Base-by-base conservation (phyloP, 2,113 vertebrate genomes). In the Cariama cristata region DNA sequence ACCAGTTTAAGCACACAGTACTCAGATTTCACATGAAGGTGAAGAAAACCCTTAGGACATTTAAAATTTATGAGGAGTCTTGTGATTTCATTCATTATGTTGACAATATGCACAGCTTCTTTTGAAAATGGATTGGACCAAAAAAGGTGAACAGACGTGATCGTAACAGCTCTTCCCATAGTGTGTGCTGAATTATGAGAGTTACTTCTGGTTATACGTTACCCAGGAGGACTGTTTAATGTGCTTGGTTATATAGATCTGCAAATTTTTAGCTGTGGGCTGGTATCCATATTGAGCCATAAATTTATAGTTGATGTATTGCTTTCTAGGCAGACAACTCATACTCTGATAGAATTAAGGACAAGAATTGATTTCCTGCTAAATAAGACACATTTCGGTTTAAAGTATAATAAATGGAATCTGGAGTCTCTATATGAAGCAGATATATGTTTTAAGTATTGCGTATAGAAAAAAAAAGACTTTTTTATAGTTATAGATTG, bases 251-350 rank as follows among this genome's bases (percentile, higher is more conserved):
- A 82, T 96, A 93, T 21, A 97, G 95, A 96, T 94, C 83, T 97
- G 94, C 82, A 96, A 50, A 96, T 95, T 97, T 97, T 98, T 93
- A 97, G 84, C 94, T 97, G 53, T 94, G 79, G 95, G 90, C 92
- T 97, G 85, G 66, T 94, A 71, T 89, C 79, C 52, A 38, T 95
- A 97, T 80, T 96, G 95, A 97, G 66, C 80, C 55, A 90, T 97
- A 97, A 93, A 97, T 98, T 97, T 95, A 49, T 79, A 93, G 80
- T 50, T 91, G 94, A 97, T 98, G 45, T 85, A 96, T 96, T 94
- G 38, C 93, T 97, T 97, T 97, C 82, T 89, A 95, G 94, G 67
- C 85, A 88, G 62, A 88, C 40, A 59, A 74, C 45, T 96, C 86
- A 59, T 59, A 53, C n/a, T 93, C n/a, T 94, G 87, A 86, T 93